Evolutionary conservation across 1,140 invertebrate genomes (phyloP).

Genomic region (Zelostemma sp.): DNA sequence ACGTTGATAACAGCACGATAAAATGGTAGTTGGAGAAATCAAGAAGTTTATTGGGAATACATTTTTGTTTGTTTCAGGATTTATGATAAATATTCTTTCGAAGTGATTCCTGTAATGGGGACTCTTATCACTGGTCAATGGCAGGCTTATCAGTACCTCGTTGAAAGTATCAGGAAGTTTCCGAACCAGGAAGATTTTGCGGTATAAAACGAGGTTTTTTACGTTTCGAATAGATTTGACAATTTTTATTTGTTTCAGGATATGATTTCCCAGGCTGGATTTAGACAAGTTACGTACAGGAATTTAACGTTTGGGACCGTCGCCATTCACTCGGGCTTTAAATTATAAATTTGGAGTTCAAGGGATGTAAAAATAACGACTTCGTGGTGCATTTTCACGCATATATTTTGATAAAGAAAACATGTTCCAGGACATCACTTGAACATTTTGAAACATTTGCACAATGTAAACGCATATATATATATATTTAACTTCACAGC

Average conservation of each 20-base stretch:
- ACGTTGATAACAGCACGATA: too few relatives aligned
- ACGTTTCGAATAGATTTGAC: background rate
- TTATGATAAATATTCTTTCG: constrained; percentile 98
- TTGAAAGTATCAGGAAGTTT: constrained; percentile 98
- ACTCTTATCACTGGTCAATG: constrained; percentile 95
- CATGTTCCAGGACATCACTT: constrained; percentile 21
- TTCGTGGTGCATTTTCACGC: constrained; percentile 4
- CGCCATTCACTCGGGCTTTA: constrained; percentile 96
- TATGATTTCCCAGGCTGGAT: constrained; percentile 92
- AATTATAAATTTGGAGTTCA: constrained; percentile 72
- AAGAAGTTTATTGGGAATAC: background rate
- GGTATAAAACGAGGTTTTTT: constrained; percentile 44
- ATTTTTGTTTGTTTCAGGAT: constrained; percentile 73
- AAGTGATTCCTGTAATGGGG: constrained; percentile 97
- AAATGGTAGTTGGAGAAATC: constrained; percentile 5
- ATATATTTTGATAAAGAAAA: constrained; percentile 19
- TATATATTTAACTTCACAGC: constrained; percentile 25
- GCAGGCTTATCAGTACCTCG: constrained; percentile 97
- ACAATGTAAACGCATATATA: constrained; percentile 21
- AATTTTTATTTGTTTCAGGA: constrained; percentile 49
- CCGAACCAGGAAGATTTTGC: constrained; percentile 94
- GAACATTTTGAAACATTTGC: constrained; percentile 17
- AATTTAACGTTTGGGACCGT: constrained; percentile 92
- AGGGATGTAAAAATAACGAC: constrained; percentile 1
- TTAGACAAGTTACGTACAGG: constrained; percentile 87